A percentile compares a stretch with the other conserved stretches of the same genome.
Evolutionary conservation across 2,888 invertebrate species (phyloP).

Genomic region (Drosophila mercatorum): DNA sequence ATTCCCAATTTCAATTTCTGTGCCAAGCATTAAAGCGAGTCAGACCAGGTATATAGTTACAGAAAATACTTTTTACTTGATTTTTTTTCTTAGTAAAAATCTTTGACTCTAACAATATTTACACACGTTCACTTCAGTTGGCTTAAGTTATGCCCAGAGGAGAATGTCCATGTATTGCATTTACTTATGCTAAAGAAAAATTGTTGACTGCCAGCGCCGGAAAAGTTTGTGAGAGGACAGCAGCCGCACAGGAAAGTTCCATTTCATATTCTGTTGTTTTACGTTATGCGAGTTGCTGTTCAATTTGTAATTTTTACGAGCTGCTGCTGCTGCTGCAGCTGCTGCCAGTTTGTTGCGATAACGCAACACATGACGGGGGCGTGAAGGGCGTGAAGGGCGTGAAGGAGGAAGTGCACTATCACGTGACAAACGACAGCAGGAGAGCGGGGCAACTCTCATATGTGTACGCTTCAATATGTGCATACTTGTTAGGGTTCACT

Average conservation of each 20-base stretch:
- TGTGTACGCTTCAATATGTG: conserved; percentile 27
- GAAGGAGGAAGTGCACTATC: conserved; percentile 2
- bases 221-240: conserved; percentile 7
- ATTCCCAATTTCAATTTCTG: not conserved
- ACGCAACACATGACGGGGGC: not conserved
- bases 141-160: not conserved
- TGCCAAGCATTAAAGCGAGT: not conserved
- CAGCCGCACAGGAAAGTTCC: conserved; percentile 6
- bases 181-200: not conserved
- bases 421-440: not conserved
- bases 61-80: not conserved
- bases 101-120: conserved; percentile 5
- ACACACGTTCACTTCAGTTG: not conserved
- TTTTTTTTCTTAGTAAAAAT: not conserved
- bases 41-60: not conserved
- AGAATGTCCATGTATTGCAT: conserved; percentile 26
- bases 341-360: conserved; percentile 50
- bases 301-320: conserved; percentile 58
- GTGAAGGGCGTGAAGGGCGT: not conserved
- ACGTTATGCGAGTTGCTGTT: conserved; percentile 13
- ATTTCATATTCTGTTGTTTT: conserved; percentile 9
- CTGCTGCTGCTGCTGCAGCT: conserved; percentile 59
- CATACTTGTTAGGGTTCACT: conserved; percentile 36
- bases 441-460: conserved; percentile 17
- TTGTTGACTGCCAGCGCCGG: not conserved